Base-by-base conservation (phyloP, 2,797 vertebrate species). In the Anomalospiza imberbis region DNA sequence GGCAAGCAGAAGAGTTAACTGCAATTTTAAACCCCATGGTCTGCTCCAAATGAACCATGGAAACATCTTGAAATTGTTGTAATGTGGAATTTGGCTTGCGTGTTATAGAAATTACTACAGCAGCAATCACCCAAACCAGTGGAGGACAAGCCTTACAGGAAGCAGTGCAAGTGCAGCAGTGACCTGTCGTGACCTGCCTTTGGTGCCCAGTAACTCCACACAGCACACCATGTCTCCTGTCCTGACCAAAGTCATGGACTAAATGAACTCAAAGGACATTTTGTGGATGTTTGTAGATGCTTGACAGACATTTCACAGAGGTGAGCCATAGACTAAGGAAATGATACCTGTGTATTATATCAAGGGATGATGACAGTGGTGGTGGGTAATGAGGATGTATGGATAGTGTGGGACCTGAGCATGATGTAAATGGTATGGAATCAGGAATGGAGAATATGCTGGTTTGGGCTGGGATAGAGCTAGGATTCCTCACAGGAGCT, bases 21-120 rank as follows among this genome's bases (percentile, higher is more conserved):
- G 24, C 26, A 60, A 6, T 34, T 47, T 77, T 66, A 66, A 55
- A 72, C n/a, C 21, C 12, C 18, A 4, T 13, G 6, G 25, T 42
- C 60, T 66, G 32, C 32, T 73, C 42, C 34, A 73, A 78, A 60
- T 42, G 26, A 58, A 60, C 26, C 53, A 48, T 50, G 9, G 42
- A 78, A 78, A 61, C 10, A 36, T 47, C 67, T 53, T 53, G 21
- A 71, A 47, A 65, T 58, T 28, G 26, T 60, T 17, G 29, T 53
- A 53, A 60, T 54, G 18, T 10, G 9, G 36, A 42, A n/a, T 28
- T 54, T 61, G 60, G 60, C 17, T n/a, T 87, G 32, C 0, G 0
- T 50, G 20, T 77, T 72, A 13, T 0, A 72, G 60, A 32, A 87
- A 40, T 50, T n/a, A 34, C 32, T 50, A 16, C 21, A 50, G 58